These are phyloP conservation scores for Pomatostomus ruficeps DNA, from an alignment of 2,113 vertebrate genomes.

Conservation along the genomic window DNA sequence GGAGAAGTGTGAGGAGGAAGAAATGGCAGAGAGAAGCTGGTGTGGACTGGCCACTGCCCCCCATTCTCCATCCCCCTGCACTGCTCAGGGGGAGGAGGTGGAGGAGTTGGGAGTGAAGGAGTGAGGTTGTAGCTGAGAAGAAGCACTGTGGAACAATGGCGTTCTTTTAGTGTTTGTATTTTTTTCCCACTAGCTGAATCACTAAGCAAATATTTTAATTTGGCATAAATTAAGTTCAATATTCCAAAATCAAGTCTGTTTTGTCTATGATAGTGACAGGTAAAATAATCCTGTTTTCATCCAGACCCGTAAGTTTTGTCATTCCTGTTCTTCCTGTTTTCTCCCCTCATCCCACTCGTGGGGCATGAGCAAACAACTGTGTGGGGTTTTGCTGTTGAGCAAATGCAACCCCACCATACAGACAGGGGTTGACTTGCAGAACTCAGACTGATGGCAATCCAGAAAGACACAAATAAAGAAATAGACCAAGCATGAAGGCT, in stretches of 20 bases:
- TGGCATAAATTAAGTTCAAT: background rate
- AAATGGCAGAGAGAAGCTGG: background rate
- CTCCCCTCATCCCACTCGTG: background rate
- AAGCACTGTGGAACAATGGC: background rate
- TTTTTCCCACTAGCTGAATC: background rate
- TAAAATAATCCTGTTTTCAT: background rate
- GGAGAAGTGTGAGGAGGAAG: background rate
- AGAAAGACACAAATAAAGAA: background rate
- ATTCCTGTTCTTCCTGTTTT: background rate
- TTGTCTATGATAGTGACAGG: background rate
- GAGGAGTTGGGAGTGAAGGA: background rate
- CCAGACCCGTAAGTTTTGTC: rapidly evolving
- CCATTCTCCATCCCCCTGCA: background rate
- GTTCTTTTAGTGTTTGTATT: background rate
- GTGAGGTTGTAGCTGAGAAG: background rate
- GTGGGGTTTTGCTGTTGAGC: background rate
- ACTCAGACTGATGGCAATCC: background rate
- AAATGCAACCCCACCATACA: background rate
- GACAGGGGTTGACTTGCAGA: background rate
- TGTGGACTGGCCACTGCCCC: rapidly evolving
- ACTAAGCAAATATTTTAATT: background rate
- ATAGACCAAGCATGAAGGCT: background rate
- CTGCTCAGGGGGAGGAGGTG: rapidly evolving
- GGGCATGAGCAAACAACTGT: background rate
- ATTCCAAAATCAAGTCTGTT: background rate